Conservation (phyloP, 2,113 vertebrate species). For the Malurus melanocephalus region DNA sequence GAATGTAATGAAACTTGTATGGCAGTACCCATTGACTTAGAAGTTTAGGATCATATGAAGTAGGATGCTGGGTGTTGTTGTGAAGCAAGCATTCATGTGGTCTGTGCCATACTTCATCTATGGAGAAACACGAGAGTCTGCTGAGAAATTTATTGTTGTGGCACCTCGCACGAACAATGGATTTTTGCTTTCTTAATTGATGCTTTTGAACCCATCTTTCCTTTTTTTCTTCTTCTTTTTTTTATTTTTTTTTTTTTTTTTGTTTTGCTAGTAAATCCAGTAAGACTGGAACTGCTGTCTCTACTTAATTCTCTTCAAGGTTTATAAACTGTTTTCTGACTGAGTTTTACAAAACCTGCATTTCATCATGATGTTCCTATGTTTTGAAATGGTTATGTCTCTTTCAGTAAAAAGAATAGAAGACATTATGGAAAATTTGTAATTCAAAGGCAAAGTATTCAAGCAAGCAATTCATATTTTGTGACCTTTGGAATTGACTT, state of each 20-base stretch:
- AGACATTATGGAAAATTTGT: not conserved
- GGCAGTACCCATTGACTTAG: not conserved
- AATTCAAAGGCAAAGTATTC: not conserved
- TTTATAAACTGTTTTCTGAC: not conserved
- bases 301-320: not conserved
- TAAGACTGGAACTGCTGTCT: not conserved
- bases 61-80: not conserved
- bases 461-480: not conserved
- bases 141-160: not conserved
- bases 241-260: not conserved
- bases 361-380: not conserved
- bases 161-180: not conserved
- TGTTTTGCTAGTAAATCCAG: not conserved
- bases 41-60: not conserved
- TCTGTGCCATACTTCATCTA: not conserved
- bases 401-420: not conserved
- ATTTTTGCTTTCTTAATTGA: not conserved
- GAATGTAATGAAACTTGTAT: not conserved
- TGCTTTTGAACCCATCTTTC: not conserved
- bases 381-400: not conserved
- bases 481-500: not conserved
- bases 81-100: not conserved
- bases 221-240: not conserved
- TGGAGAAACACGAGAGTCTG: not conserved
- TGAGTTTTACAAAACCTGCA: not conserved